These are phyloP conservation scores for Drosophila nikananu DNA, from an alignment of 1,140 invertebrate genomes.

Conservation along the genomic window DNA sequence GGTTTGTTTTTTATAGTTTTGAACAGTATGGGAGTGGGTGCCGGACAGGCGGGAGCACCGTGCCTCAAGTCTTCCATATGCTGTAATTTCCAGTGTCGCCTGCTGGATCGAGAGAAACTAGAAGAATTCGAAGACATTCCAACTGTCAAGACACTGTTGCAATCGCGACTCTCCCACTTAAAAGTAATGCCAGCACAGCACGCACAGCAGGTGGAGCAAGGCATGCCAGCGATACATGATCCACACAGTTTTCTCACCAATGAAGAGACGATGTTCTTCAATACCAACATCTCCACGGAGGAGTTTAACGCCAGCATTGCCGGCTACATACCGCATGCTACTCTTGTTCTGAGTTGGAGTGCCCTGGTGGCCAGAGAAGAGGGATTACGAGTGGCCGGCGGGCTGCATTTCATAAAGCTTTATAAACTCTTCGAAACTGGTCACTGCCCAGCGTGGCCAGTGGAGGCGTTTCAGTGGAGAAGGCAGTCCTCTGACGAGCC, in stretches of 20 bases:
- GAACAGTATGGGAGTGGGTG: conserved; percentile 71
- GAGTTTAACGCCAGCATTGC: conserved; percentile 79
- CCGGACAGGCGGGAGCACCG: conserved; percentile 62
- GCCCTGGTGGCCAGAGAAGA: conserved; percentile 59
- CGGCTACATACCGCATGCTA: conserved; percentile 71
- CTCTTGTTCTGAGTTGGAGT: conserved; percentile 72
- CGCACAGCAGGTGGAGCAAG: conserved; percentile 54
- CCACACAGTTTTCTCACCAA: conserved; percentile 78
- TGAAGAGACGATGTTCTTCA: conserved; percentile 78
- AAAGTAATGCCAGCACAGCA: conserved; percentile 56
- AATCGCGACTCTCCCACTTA: conserved; percentile 62
- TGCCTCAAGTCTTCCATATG: conserved; percentile 71
- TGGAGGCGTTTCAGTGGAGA: conserved; percentile 31
- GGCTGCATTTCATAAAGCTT: conserved; percentile 80
- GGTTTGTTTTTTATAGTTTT: conserved; percentile 51
- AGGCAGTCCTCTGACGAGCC: conserved; percentile 33
- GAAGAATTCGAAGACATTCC: conserved; percentile 51
- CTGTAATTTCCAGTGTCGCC: conserved; percentile 69
- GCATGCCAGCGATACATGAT: conserved; percentile 47
- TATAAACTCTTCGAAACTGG: conserved; percentile 72
- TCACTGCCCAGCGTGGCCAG: conserved; percentile 50
- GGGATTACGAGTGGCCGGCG: conserved; percentile 59
- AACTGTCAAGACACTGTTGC: conserved; percentile 53
- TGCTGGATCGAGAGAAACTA: conserved; percentile 30
- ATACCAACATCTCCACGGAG: conserved; percentile 74